phyloP scores from a whole-genome alignment of 2,888 invertebrate species.

The Spatulosminthurus flaviceps region DNA sequence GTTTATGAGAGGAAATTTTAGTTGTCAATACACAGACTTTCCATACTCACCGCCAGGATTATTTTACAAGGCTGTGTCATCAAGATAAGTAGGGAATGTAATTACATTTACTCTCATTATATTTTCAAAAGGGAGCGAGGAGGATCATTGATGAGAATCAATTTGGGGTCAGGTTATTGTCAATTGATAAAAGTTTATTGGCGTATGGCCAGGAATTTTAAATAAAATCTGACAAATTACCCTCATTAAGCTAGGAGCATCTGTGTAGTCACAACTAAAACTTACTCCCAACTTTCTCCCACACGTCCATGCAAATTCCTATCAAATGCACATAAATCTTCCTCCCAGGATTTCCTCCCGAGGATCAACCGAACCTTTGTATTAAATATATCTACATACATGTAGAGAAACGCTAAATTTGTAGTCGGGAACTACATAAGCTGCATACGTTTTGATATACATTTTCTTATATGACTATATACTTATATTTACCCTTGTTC shows the following conservation, averaged over 20 bases:
- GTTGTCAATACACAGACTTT: too few relatives aligned
- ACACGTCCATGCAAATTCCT: not conserved
- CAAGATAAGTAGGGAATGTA: not conserved
- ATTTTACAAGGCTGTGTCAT: not conserved
- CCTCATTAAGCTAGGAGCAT: slow-evolving; percentile 3
- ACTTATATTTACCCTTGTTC: too few relatives aligned
- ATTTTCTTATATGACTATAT: too few relatives aligned
- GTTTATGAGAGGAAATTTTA: too few relatives aligned
- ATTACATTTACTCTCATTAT: slow-evolving; percentile 1
- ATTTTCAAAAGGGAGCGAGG: not conserved
- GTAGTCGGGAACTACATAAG: too few relatives aligned
- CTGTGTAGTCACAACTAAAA: slow-evolving; percentile 6
- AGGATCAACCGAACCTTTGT: not conserved
- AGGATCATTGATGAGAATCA: not conserved
- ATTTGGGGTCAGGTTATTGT: not conserved
- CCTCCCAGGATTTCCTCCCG: not conserved
- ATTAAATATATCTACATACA: not conserved
- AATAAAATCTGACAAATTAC: slow-evolving; percentile 1
- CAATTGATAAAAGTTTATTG: not conserved
- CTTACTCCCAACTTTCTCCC: not conserved
- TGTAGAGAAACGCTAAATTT: too few relatives aligned
- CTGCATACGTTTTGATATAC: too few relatives aligned
- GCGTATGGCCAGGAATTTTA: not conserved
- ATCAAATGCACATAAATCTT: slow-evolving; percentile 7
- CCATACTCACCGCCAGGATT: not conserved